phyloP scores from a whole-genome alignment of 1,140 invertebrate species.

The Drosophila rufa region DNA sequence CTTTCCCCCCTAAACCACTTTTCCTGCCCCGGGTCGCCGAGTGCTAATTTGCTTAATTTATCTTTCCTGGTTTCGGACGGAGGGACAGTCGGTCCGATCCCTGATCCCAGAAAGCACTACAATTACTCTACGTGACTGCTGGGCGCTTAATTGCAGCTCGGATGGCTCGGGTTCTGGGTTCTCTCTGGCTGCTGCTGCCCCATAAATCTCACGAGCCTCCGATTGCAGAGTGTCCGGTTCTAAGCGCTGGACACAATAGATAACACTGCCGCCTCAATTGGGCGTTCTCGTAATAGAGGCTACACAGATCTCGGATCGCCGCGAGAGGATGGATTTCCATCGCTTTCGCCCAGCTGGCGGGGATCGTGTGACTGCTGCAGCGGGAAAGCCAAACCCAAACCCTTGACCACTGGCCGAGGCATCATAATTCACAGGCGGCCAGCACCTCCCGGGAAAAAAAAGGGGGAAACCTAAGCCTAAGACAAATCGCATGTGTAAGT shows the following conservation, averaged over 20 bases:
- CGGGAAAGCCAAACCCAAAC: slow-evolving; percentile 14
- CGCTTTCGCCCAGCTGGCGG: slow-evolving; percentile 39
- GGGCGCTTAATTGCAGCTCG: slow-evolving; percentile 60
- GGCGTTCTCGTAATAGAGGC: slow-evolving; percentile 15
- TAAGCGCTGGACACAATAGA: slow-evolving; percentile 42
- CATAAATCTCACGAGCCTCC: slow-evolving; percentile 79
- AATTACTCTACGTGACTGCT: slow-evolving; percentile 53
- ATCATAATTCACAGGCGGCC: slow-evolving; percentile 48
- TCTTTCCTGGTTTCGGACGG: slow-evolving; percentile 48
- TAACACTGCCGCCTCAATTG: slow-evolving; percentile 31
- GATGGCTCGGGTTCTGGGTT: slow-evolving; percentile 20
- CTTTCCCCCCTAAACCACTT: not conserved
- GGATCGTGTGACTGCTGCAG: slow-evolving; percentile 43
- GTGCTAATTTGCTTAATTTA: slow-evolving; percentile 74
- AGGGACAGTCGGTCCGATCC: not conserved
- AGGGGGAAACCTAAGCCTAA: slow-evolving; percentile 25
- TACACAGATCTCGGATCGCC: slow-evolving; percentile 36
- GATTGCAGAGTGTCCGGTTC: slow-evolving; percentile 67
- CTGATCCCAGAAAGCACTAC: slow-evolving; percentile 6
- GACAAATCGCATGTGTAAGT: slow-evolving; percentile 50
- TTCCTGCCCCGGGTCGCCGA: slow-evolving; percentile 15
- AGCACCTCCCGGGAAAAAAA: slow-evolving; percentile 14
- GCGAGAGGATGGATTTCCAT: slow-evolving; percentile 9
- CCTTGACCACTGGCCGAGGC: slow-evolving; percentile 41
- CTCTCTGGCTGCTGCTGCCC: slow-evolving; percentile 18